These are phyloP conservation scores for Andrena bicolor DNA, from an alignment of 2,888 invertebrate species.

Conservation along the genomic window DNA sequence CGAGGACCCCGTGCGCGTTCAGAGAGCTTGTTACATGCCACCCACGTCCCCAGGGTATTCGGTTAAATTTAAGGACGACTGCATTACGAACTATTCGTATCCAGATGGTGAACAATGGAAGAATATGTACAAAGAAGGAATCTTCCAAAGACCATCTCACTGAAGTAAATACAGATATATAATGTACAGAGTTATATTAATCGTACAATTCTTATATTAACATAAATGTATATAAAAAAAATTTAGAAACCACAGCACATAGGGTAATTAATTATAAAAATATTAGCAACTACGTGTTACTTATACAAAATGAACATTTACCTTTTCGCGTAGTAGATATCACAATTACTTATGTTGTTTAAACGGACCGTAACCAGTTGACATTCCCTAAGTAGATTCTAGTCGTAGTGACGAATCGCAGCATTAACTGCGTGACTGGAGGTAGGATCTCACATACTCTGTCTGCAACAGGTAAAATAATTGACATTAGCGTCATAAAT, in stretches of 20 bases:
- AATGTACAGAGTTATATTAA: constrained; percentile 2
- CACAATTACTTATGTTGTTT: neutral
- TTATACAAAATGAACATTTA: constrained; percentile 33
- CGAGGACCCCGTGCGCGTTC: constrained; percentile 89
- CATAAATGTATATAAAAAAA: constrained; percentile 2
- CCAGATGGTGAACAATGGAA: constrained; percentile 93
- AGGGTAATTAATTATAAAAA: neutral
- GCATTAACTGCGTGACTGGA: constrained; percentile 72
- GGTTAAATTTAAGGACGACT: constrained; percentile 90
- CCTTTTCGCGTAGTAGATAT: neutral
- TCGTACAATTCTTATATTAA: constrained; percentile 4
- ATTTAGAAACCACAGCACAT: neutral
- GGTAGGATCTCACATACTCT: constrained; percentile 86
- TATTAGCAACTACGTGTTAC: constrained; percentile 12
- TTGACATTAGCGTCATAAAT: neutral
- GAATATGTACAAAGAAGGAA: constrained; percentile 88
- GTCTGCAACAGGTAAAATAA: constrained; percentile 83
- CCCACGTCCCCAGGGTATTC: constrained; percentile 94
- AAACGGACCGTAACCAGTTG: neutral
- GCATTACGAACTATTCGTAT: constrained; percentile 90
- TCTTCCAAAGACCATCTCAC: constrained; percentile 81
- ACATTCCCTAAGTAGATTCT: neutral
- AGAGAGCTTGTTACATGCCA: constrained; percentile 90
- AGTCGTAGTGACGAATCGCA: neutral
- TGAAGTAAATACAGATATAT: constrained; percentile 9